Evolutionary conservation across 2,888 invertebrate genomes (phyloP), one percentile per base, ranked within the genome.

Genomic region (Therioaphis trifolii): DNA sequence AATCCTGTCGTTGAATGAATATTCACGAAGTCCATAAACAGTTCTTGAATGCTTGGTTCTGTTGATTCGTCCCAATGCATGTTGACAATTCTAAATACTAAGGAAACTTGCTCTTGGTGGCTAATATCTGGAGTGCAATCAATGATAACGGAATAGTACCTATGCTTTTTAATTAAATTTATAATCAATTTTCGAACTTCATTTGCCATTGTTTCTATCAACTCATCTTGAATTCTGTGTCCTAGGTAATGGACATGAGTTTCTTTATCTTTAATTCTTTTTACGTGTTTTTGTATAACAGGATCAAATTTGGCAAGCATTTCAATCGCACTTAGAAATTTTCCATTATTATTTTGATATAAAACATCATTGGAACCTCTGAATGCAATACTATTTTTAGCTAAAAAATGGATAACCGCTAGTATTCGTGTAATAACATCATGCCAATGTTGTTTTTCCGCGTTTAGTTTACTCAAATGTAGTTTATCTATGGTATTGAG

Each of bases 381-480:
- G 58, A 66, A 66, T 66, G 29, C 66, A 35, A 66, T 66, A 3
- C 66, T n/a, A 0, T 66, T 66, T 66, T 66, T 66, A 35, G 35
- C 35, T 12, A 66, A 66, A 66, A 66, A 66, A 66, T 35, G 29
- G 66, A 46, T 14, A 0, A 66, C 35, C 18, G 35, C 66, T 66
- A 68, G 40, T 43, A 68, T 68, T 68, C 21, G 68, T 68, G 21
- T 68, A 68, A 68, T 68, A 68, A 68, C 68, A 68, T 68, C 68
- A 68, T 68, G 21, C 66, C 43, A 68, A 43, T 68, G 68, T 68
- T 68, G 66, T 43, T 68, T 68, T 43, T 40, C 68, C 40, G 43
- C 68, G 68, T 68, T 68, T 68, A 68, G 1, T 68, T 68, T 43
- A 68, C n/a, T 43, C 2, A 43, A 40, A 68, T 40, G 40, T 43